Conservation (phyloP, 2,797 vertebrate genomes). For the Pempheris klunzingeri region DNA sequence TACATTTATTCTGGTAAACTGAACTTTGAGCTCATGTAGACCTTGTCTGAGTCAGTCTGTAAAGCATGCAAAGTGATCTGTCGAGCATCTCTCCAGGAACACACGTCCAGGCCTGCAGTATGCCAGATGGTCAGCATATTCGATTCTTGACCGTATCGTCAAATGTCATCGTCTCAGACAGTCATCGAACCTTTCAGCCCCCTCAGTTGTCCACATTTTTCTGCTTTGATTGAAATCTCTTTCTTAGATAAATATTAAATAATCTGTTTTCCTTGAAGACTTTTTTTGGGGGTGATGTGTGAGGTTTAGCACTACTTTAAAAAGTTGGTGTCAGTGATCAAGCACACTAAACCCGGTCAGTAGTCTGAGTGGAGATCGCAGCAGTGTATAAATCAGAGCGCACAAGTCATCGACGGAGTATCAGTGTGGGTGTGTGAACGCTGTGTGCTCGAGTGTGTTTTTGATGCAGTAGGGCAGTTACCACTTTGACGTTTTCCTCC, state of each 20-base stretch:
- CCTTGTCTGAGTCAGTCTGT: too few relatives aligned
- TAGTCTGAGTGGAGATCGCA: slow-evolving; percentile 27
- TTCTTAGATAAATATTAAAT: slow-evolving; percentile 9
- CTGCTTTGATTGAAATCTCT: slow-evolving; percentile 29
- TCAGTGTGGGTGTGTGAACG: neutral
- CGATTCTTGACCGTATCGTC: neutral
- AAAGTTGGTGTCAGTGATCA: slow-evolving; percentile 36
- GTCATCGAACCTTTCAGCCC: neutral
- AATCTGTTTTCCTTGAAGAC: slow-evolving; percentile 9
- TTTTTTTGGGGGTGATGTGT: slow-evolving; percentile 10
- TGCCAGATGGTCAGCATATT: neutral
- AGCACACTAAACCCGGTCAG: slow-evolving; percentile 8
- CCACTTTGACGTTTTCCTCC: slow-evolving; percentile 9
- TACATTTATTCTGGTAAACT: neutral
- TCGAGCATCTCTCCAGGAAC: neutral
- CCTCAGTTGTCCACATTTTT: neutral
- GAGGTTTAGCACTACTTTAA: slow-evolving; percentile 12
- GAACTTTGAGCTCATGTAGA: neutral
- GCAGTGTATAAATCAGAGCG: slow-evolving; percentile 13
- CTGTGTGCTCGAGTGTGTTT: slow-evolving; percentile 8
- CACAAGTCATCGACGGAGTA: neutral
- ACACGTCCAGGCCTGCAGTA: neutral
- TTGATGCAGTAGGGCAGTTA: slow-evolving; percentile 21
- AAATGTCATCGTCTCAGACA: too few relatives aligned
- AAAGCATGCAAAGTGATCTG: too few relatives aligned